A percentile compares a stretch with the other conserved stretches of the same genome.
These are phyloP conservation scores for Pachypeltis micranthus DNA, from an alignment of 1,140 invertebrate genomes.

Conservation along the genomic window DNA sequence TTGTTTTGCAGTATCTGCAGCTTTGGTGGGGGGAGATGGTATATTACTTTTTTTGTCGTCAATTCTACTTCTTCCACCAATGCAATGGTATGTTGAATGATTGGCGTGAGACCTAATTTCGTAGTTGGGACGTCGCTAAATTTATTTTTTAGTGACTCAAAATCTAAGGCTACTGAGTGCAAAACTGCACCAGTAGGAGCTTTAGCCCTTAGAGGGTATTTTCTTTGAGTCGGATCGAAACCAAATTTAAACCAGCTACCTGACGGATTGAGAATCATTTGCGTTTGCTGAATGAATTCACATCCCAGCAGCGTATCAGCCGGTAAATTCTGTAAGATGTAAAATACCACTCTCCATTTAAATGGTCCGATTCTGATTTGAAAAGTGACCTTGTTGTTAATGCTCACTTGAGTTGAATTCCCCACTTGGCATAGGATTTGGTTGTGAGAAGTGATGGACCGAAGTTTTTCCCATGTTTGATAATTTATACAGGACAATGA, in stretches of 20 bases:
- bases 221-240: neutral
- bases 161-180: neutral
- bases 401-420: neutral
- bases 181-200: neutral
- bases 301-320: neutral
- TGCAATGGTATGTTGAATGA: neutral
- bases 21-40: neutral
- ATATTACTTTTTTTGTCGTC: neutral
- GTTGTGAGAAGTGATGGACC: neutral
- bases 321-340: neutral
- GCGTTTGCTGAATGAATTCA: neutral
- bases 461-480: neutral
- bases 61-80: neutral
- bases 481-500: neutral
- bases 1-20: no score
- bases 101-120: neutral
- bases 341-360: no score
- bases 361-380: neutral
- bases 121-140: neutral
- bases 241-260: no score
- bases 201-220: neutral
- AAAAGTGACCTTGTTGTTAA: neutral
- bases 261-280: neutral
- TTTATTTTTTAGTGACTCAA: neutral
- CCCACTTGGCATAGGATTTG: neutral